A percentile compares a stretch with the other conserved stretches of the same genome.
phyloP scores from a whole-genome alignment of 2,888 invertebrate genomes.

The Melieria crassipennis region DNA sequence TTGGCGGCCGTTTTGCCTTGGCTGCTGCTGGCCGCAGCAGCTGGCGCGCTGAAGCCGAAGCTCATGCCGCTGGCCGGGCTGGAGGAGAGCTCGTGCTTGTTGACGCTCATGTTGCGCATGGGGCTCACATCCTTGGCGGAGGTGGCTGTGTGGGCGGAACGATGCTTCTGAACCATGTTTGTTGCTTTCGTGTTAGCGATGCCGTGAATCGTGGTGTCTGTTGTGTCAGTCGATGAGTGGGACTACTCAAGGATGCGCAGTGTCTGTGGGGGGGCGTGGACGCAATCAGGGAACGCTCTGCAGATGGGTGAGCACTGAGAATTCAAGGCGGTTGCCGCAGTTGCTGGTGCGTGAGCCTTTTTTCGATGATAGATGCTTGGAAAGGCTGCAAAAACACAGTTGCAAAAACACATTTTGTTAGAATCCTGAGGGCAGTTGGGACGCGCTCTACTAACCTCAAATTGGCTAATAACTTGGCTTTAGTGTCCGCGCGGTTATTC shows the following conservation, averaged over 20 bases:
- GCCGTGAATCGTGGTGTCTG: neutral
- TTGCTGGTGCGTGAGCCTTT: conserved; percentile 87
- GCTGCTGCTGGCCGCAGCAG: neutral
- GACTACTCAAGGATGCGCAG: neutral
- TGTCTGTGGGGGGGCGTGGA: neutral
- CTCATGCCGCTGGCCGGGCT: conserved; percentile 47
- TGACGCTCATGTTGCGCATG: conserved; percentile 47
- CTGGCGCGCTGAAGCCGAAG: conserved; percentile 14
- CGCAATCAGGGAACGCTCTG: conserved; percentile 84
- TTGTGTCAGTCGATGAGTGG: neutral
- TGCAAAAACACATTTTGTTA: conserved; percentile 4
- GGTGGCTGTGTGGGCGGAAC: conserved; percentile 53
- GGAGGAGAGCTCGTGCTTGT: conserved; percentile 48
- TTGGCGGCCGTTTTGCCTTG: conserved; percentile 24
- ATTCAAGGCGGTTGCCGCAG: conserved; percentile 85
- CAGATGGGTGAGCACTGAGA: conserved; percentile 82
- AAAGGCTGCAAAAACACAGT: conserved; percentile 70
- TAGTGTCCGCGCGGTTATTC: conserved; percentile 61
- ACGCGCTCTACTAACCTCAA: conserved; percentile 55
- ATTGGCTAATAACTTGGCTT: conserved; percentile 62
- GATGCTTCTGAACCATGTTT: conserved; percentile 60
- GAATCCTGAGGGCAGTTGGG: neutral
- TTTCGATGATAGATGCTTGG: conserved; percentile 82
- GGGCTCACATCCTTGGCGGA: conserved; percentile 57
- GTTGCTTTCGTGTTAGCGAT: conserved; percentile 4